Base-by-base conservation (phyloP, 2,888 invertebrate genomes). In the Coelinius sp. region DNA sequence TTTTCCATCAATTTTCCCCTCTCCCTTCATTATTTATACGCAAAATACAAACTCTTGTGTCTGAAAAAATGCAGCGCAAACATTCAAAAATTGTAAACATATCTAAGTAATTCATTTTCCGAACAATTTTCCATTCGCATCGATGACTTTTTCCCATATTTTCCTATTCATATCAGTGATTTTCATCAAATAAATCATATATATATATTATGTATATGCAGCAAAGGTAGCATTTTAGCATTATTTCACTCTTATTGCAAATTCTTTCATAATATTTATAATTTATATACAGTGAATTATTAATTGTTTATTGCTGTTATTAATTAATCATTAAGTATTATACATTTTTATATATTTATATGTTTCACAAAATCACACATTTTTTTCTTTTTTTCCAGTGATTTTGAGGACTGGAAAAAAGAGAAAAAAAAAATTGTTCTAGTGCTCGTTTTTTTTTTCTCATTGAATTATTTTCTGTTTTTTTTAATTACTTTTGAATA, bases 21-120 rank as follows among this genome's bases (percentile, higher is more conserved):
- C 71, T 63, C 52, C 69, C 75, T 38, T 27, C 31, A 53, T 14
- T 2, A 27, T 66, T 86, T 84, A 83, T 85, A 85, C 86, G 85
- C 82, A 85, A 86, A 87, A 86, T 86, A 85, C 83, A 82, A 82
- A 85, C 82, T 85, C 82, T 80, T 83, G 82, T 84, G 83, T 82
- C 80, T 76, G 68, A 82, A 84, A 83, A 84, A 59, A 68, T 80
- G 81, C 85, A 84, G 81, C 85, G 84, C 84, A 81, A 27, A 81
- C 49, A 59, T 46, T 64, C n/a, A 78, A 78, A 75, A 77, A 77
- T 78, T 31, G 78, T 76, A 73, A 62, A 68, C 75, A 68, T 73
- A 56, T 73, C 69, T 68, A 71, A 77, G 76, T 73, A 78, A 78
- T 71, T 41, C 14, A 67, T 72, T 24, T 20, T 27, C 56, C n/a